Evolutionary conservation across 64 coral and sea anemone genomes (phyloP), one percentile per base, ranked within the genome.

Genomic region (Exaiptasia diaphana): DNA sequence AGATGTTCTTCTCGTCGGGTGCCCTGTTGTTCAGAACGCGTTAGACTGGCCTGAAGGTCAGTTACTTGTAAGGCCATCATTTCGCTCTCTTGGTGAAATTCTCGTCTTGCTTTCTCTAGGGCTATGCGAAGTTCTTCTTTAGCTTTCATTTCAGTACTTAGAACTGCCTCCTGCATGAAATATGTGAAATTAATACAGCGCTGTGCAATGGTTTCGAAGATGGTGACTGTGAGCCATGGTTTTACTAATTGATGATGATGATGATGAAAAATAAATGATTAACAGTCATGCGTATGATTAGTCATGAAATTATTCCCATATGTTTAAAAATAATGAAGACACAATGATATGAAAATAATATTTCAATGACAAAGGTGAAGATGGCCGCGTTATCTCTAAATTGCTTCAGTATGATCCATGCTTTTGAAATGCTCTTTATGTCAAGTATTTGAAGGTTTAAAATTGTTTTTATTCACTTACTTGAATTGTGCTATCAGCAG

Each of bases 111-210:
- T 73, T 89, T 97, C 58, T 97, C 94, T 56, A 97, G 55, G 23
- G 85, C 85, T 84, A 97, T 89, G 42, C 94, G 75, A 18, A 91
- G 74, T 17, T 91, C 89, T 85, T 97, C 94, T 62, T 97, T 97
- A 9, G 94, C 94, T 38, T 58, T 97, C 89, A 97, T 97, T 50
- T 92, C 94, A 22, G 85, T 80, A 77, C 94, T 97, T 20, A 97
- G 85, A 25, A 88, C 50, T 38, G 94, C 94, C 85, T 97, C 94
- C 94, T 97, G 26, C 20, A 67, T 37, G 13, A 18, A 65, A 36
- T 18, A 15, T 46, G 15, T 8, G 5, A 46, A 46, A 46, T 46
- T 46, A 7, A n/a, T n/a, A n/a, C n/a, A n/a, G n/a, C n/a, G n/a
- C n/a, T n/a, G n/a, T n/a, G n/a, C n/a, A n/a, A n/a, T n/a, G n/a